A percentile compares a stretch with the other conserved stretches of the same genome.
Conservation (phyloP, 2,113 vertebrate genomes). For the Hydropotes inermis region DNA sequence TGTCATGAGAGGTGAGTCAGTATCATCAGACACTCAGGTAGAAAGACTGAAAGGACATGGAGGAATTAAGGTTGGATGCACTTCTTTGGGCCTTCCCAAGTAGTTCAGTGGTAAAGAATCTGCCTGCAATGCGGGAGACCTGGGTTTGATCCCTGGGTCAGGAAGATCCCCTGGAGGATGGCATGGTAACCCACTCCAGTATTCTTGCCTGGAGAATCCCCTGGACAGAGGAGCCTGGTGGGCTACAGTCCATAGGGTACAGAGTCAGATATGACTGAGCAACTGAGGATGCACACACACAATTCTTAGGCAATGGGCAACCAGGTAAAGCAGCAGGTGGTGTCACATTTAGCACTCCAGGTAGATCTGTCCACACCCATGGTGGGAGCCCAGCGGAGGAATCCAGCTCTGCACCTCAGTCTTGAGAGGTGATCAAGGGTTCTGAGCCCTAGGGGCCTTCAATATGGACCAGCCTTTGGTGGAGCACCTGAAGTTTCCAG, state of each 20-base stretch:
- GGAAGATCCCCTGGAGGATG: not conserved
- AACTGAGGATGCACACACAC: not conserved
- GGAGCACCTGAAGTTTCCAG: not conserved
- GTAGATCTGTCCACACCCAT: not conserved
- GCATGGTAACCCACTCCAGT: not conserved
- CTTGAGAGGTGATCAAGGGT: not conserved
- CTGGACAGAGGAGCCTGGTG: not conserved
- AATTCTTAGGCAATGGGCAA: not conserved
- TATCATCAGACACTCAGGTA: not conserved
- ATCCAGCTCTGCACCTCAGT: not conserved
- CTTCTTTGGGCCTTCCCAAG: not conserved
- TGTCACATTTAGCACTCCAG: not conserved
- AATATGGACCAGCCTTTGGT: not conserved
- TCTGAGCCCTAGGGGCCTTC: not conserved
- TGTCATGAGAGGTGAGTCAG: not conserved
- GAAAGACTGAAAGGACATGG: not conserved
- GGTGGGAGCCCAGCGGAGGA: not conserved
- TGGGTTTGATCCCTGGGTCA: not conserved
- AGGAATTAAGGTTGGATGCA: not conserved
- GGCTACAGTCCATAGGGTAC: not conserved
- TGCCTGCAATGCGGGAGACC: not conserved
- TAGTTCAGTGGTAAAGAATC: not conserved
- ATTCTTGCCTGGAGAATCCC: not conserved
- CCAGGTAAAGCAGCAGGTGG: not conserved
- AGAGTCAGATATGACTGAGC: not conserved